Percentiles rank a stretch among this genome's conserved stretches.
Evolutionary conservation across 1,140 invertebrate genomes (phyloP).

Genomic region (Saccostrea echinata): DNA sequence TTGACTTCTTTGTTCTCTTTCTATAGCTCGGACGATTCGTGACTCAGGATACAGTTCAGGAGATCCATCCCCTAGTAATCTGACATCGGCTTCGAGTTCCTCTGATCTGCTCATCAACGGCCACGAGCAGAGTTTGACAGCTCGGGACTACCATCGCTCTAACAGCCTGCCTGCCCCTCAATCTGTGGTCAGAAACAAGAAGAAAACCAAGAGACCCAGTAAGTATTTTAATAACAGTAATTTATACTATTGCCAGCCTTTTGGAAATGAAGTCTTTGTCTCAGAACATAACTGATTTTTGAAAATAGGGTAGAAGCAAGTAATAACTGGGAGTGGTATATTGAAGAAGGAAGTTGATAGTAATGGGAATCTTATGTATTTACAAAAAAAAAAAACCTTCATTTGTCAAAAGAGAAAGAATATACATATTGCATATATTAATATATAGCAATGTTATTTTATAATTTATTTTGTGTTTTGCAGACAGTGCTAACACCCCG

Average conservation of each 20-base stretch:
- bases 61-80: conserved; percentile 75
- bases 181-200: conserved; percentile 44
- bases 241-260: no score
- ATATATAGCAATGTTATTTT: neutral
- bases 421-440: no score
- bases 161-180: conserved; percentile 58
- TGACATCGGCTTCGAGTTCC: conserved; percentile 44
- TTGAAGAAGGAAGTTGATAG: no score
- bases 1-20: neutral
- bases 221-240: conserved; percentile 33
- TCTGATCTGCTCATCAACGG: conserved; percentile 49
- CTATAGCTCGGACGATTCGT: conserved; percentile 64
- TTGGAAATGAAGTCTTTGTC: no score
- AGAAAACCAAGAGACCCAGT: conserved; percentile 67
- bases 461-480: conserved; percentile 13
- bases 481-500: conserved; percentile 74
- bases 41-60: conserved; percentile 78
- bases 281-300: no score
- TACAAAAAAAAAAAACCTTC: no score
- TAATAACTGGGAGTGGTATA: no score
- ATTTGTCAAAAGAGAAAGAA: no score
- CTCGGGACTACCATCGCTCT: conserved; percentile 58
- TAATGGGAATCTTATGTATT: no score
- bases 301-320: no score
- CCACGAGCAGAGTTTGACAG: conserved; percentile 52